phyloP scores from a whole-genome alignment of 1,140 invertebrate species.

The Adelges cooleyi region DNA sequence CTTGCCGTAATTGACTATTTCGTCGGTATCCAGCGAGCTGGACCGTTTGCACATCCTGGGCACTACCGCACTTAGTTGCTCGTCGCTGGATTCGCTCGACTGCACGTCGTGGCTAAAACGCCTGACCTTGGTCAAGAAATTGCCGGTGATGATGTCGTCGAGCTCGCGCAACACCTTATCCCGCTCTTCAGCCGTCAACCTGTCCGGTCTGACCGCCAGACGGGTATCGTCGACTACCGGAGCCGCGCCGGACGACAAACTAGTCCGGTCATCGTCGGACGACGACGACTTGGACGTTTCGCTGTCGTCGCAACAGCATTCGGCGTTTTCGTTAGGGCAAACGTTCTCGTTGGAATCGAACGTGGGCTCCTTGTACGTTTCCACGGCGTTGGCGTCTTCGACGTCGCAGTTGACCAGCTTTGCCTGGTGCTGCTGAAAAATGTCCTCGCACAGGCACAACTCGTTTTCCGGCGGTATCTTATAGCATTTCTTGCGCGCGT shows the following conservation, averaged over 20 bases:
- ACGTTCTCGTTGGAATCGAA: background rate
- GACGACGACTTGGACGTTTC: background rate
- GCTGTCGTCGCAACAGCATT: background rate
- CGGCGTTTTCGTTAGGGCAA: background rate
- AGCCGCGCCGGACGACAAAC: background rate
- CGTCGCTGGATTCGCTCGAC: background rate
- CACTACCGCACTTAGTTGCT: background rate
- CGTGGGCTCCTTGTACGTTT: background rate
- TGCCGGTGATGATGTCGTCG: constrained; percentile 38
- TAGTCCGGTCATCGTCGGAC: background rate
- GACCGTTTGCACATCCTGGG: background rate
- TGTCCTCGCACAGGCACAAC: constrained; percentile 25
- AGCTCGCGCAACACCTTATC: constrained; percentile 43
- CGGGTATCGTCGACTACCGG: background rate
- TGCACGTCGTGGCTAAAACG: background rate
- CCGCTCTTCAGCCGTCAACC: constrained; percentile 41
- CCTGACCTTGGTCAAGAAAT: constrained; percentile 16
- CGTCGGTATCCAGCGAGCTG: constrained; percentile 6
- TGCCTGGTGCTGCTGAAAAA: constrained; percentile 33
- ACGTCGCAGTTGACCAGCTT: constrained; percentile 34
- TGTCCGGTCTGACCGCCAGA: background rate
- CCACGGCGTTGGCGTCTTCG: constrained; percentile 33
- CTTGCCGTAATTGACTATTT: constrained; percentile 40
- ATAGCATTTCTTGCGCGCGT: constrained; percentile 18
- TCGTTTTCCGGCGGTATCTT: constrained; percentile 25